A percentile compares a stretch with the other conserved stretches of the same genome.
Evolutionary conservation across 37 sponge, comb jelly and placozoan genomes (phyloP).

Genomic region (Diacarnus erythraeanus): DNA sequence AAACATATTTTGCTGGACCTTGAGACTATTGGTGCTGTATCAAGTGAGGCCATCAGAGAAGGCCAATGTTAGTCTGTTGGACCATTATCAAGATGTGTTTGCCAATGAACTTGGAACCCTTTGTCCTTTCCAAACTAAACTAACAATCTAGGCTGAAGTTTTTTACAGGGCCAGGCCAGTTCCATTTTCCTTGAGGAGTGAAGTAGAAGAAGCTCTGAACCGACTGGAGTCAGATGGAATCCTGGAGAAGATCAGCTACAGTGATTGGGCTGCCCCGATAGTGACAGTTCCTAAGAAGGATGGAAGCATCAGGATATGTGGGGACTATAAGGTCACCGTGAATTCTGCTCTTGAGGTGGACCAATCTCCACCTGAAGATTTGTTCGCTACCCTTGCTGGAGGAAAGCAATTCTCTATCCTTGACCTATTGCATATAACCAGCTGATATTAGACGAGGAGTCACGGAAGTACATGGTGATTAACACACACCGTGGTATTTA

Average conservation of each 20-base stretch:
- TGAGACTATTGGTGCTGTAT: neutral
- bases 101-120: too few species aligned
- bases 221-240: neutral
- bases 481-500: conserved; percentile 36
- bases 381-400: too few species aligned
- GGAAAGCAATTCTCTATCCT: too few species aligned
- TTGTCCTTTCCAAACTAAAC: neutral
- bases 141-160: neutral
- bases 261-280: conserved; percentile 3
- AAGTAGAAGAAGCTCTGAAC: neutral
- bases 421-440: too few species aligned
- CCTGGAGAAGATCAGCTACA: neutral
- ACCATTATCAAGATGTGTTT: too few species aligned
- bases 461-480: too few species aligned
- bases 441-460: too few species aligned
- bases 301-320: neutral
- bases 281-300: too few species aligned
- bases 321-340: too few species aligned
- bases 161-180: neutral
- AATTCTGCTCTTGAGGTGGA: neutral
- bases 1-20: too few species aligned
- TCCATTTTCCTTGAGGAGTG: neutral
- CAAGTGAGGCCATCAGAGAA: neutral
- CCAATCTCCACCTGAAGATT: too few species aligned
- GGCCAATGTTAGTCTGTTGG: too few species aligned